phyloP scores from a whole-genome alignment of 2,888 invertebrate genomes.

The Zaprionus obscuricornis region DNA sequence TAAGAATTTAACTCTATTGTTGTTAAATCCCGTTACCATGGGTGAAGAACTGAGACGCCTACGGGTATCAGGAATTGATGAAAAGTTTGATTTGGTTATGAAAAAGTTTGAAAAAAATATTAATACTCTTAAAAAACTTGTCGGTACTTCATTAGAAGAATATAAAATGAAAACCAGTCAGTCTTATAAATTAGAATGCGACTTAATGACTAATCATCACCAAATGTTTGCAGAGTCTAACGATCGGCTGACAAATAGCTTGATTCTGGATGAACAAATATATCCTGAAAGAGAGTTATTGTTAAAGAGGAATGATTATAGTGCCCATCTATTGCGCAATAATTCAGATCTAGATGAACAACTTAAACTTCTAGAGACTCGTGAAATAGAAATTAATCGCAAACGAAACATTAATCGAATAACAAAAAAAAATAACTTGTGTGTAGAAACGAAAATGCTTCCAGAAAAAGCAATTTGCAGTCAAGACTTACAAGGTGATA shows the following conservation, averaged over 20 bases:
- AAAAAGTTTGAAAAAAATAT: constrained; percentile 81
- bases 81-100: constrained; percentile 71
- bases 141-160: constrained; percentile 77
- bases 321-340: constrained; percentile 76
- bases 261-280: too few species aligned
- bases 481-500: background rate
- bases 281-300: too few species aligned
- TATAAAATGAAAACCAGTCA: constrained; percentile 35
- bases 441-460: too few species aligned
- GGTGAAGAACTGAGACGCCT: constrained; percentile 62
- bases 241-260: too few species aligned
- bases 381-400: constrained; percentile 80
- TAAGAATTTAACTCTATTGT: constrained; percentile 78
- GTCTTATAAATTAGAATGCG: too few species aligned
- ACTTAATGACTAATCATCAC: too few species aligned
- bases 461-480: background rate
- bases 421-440: too few species aligned
- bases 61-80: constrained; percentile 23
- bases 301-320: constrained; percentile 47
- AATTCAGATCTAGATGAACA: constrained; percentile 82
- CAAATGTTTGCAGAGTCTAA: too few species aligned
- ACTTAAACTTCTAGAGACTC: constrained; percentile 79
- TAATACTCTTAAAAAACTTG: constrained; percentile 80
- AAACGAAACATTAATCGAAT: constrained; percentile 64
- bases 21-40: constrained; percentile 80